Evolutionary conservation across 2,113 vertebrate genomes (phyloP).

Genomic region (Kryptolebias marmoratus): DNA sequence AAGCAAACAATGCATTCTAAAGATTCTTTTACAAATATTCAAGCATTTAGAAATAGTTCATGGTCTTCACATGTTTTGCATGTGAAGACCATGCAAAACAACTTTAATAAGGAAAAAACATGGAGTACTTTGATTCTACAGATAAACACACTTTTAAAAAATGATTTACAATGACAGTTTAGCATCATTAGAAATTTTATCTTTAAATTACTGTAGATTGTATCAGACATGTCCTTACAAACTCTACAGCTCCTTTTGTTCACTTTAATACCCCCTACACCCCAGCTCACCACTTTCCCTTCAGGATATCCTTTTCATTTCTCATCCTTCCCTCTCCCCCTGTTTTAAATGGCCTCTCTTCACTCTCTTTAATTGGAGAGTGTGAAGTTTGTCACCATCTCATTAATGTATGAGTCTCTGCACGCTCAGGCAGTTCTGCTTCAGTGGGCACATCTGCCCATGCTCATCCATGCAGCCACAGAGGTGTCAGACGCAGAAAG

Average conservation of each 20-base stretch:
- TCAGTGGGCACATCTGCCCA: constrained; percentile 77
- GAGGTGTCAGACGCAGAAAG: constrained; percentile 76
- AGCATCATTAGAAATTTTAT: neutral
- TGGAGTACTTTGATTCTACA: neutral
- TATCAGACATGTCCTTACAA: neutral
- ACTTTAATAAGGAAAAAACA: neutral
- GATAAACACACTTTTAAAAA: neutral
- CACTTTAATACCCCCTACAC: constrained; percentile 7
- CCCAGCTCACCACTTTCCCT: constrained; percentile 29
- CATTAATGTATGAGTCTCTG: constrained; percentile 79
- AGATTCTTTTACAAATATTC: too few species aligned
- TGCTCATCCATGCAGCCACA: constrained; percentile 75
- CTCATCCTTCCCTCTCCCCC: constrained; percentile 47
- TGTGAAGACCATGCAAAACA: neutral
- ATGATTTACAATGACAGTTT: neutral
- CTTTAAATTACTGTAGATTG: neutral
- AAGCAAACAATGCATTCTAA: too few species aligned
- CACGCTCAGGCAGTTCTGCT: constrained; percentile 73
- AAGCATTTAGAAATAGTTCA: too few species aligned
- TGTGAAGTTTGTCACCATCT: constrained; percentile 77
- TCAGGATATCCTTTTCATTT: constrained; percentile 54
- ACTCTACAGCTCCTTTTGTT: constrained; percentile 6
- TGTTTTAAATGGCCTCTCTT: constrained; percentile 71
- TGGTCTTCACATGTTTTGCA: too few species aligned
- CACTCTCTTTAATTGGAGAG: constrained; percentile 77